Conservation (phyloP, 2,797 vertebrate species). For the Oryzias dopingdopingensis region DNA sequence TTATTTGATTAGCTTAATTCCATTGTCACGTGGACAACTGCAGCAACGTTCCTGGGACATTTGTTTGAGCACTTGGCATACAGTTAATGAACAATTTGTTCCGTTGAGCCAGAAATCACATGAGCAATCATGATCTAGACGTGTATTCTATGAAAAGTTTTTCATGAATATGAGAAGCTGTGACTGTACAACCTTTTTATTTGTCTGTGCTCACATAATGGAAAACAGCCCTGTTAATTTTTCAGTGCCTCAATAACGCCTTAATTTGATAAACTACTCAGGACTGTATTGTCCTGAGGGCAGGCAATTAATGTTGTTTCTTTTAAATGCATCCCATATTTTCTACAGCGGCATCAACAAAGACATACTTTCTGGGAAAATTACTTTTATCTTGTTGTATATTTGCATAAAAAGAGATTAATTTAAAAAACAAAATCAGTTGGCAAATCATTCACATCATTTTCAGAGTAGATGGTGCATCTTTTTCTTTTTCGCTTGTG, state of each 20-base stretch:
- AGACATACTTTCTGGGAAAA: too few relatives aligned
- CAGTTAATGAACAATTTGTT: constrained; percentile 76
- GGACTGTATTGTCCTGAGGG: constrained; percentile 12
- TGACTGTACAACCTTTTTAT: constrained; percentile 41
- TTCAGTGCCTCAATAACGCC: constrained; percentile 29
- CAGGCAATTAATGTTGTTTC: constrained; percentile 19
- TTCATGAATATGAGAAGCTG: constrained; percentile 45
- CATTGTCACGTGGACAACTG: constrained; percentile 67
- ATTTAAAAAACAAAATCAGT: too few relatives aligned
- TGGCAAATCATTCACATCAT: too few relatives aligned
- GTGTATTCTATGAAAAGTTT: constrained; percentile 34
- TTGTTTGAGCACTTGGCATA: constrained; percentile 64
- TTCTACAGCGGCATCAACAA: neutral
- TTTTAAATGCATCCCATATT: constrained; percentile 20
- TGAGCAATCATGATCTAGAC: constrained; percentile 37
- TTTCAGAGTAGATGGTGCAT: too few relatives aligned
- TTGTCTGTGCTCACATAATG: constrained; percentile 40
- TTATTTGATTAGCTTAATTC: constrained; percentile 81
- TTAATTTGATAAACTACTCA: constrained; percentile 37
- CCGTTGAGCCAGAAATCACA: constrained; percentile 63
- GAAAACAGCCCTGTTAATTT: constrained; percentile 36
- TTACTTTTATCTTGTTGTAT: too few relatives aligned
- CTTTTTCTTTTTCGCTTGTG: neutral
- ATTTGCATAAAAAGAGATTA: too few relatives aligned
- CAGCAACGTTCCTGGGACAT: constrained; percentile 65